Conservation (phyloP, 1,140 invertebrate species). For the Ruditapes philippinarum region DNA sequence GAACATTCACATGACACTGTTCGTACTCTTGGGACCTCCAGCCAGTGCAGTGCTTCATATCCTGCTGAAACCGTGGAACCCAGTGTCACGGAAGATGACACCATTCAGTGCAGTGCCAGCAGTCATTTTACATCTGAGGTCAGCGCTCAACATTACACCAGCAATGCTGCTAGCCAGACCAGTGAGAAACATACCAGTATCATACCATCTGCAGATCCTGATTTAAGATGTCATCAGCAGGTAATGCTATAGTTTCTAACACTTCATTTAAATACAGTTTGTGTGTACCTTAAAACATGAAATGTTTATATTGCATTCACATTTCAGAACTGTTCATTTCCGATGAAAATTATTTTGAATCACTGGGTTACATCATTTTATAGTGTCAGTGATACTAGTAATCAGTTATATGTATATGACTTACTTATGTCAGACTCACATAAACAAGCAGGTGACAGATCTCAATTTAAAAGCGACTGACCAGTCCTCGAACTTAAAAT, state of each 20-base stretch:
- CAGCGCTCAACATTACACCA: constrained; percentile 39
- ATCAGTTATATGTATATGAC: constrained; percentile 44
- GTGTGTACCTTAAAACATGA: too few species aligned
- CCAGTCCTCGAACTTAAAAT: too few species aligned
- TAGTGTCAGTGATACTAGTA: constrained; percentile 32
- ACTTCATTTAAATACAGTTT: constrained; percentile 40
- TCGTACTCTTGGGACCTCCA: not conserved
- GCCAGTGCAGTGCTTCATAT: constrained; percentile 37
- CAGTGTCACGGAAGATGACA: constrained; percentile 26
- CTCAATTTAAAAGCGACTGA: too few species aligned
- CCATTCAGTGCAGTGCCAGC: constrained; percentile 33
- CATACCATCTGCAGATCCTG: constrained; percentile 32
- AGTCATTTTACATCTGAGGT: constrained; percentile 38
- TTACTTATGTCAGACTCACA: constrained; percentile 44
- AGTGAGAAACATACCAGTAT: constrained; percentile 37
- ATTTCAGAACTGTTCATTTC: constrained; percentile 35
- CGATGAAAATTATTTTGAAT: constrained; percentile 42
- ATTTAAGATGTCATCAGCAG: constrained; percentile 41
- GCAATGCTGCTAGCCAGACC: constrained; percentile 38
- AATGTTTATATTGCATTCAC: constrained; percentile 42
- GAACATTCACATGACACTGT: constrained; percentile 40
- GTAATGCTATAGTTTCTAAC: constrained; percentile 39
- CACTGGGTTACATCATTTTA: constrained; percentile 43
- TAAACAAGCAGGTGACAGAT: too few species aligned
- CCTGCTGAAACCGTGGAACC: constrained; percentile 36